Conservation (phyloP, 2,888 invertebrate genomes). For the Sinodicranocentrus sp. region DNA sequence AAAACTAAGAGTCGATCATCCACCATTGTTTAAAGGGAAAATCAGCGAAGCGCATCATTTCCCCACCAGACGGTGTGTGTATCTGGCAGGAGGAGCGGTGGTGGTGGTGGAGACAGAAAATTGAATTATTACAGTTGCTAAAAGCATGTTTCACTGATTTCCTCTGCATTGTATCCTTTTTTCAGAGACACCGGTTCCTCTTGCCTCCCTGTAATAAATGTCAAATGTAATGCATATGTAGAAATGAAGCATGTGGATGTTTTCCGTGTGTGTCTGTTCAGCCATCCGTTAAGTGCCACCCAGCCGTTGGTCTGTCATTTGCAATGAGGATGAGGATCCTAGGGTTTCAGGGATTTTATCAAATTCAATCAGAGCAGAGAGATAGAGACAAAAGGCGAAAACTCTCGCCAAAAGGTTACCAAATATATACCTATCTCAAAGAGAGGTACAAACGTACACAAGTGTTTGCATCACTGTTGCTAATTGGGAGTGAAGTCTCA, state of each 20-base stretch:
- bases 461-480: slow-evolving; percentile 27
- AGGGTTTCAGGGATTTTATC: slow-evolving; percentile 3
- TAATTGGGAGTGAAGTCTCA: slow-evolving; percentile 30
- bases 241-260: slow-evolving; percentile 24
- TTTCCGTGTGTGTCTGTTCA: slow-evolving; percentile 35
- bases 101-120: slow-evolving; percentile 6
- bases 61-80: slow-evolving; percentile 29
- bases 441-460: no score
- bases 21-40: no score
- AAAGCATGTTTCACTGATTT: slow-evolving; percentile 51
- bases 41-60: slow-evolving; percentile 37
- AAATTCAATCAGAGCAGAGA: no score
- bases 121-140: slow-evolving; percentile 54
- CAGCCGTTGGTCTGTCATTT: slow-evolving; percentile 52
- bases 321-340: slow-evolving; percentile 10
- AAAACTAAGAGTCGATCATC: no score
- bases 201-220: slow-evolving; percentile 38
- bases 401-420: no score
- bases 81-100: neutral
- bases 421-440: no score
- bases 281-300: slow-evolving; percentile 48
- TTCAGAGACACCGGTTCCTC: neutral
- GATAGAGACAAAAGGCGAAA: no score
- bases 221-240: slow-evolving; percentile 37
- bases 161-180: neutral